These are phyloP conservation scores for Tricholauxania praeusta DNA, from an alignment of 2,888 invertebrate species.

Conservation along the genomic window DNA sequence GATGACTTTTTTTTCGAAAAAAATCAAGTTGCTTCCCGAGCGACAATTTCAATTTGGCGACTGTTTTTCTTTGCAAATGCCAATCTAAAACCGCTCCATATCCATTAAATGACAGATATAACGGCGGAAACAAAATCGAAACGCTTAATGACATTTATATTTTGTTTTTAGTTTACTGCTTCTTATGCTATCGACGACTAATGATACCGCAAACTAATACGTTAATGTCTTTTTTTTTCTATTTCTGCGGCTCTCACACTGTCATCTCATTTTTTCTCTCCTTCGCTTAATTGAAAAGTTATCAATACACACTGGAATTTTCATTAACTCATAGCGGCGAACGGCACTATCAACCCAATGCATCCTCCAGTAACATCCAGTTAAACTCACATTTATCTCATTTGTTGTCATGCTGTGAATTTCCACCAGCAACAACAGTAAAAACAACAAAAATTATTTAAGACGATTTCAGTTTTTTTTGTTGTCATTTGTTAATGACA, in stretches of 20 bases:
- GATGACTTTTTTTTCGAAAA: too few species aligned
- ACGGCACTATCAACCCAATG: background rate
- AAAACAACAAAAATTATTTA: background rate
- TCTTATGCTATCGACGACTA: background rate
- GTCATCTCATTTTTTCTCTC: background rate
- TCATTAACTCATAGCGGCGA: constrained; percentile 5
- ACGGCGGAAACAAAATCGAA: too few species aligned
- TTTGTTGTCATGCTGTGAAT: background rate
- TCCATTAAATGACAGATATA: too few species aligned
- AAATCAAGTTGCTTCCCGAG: too few species aligned
- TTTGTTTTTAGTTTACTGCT: background rate
- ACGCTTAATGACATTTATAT: background rate
- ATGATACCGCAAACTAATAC: constrained; percentile 2
- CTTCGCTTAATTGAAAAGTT: background rate
- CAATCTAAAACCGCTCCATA: too few species aligned
- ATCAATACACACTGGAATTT: background rate
- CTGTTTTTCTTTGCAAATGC: too few species aligned
- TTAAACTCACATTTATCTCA: constrained; percentile 32
- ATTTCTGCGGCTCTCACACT: background rate
- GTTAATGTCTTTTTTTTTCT: constrained; percentile 1
- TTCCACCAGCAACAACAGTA: background rate
- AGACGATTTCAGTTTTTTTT: background rate
- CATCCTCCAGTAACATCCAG: constrained; percentile 17
- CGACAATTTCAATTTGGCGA: too few species aligned
- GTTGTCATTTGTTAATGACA: constrained; percentile 19